Evolutionary conservation across 2,113 vertebrate species (phyloP).

Genomic region (Calidris pygmaea): DNA sequence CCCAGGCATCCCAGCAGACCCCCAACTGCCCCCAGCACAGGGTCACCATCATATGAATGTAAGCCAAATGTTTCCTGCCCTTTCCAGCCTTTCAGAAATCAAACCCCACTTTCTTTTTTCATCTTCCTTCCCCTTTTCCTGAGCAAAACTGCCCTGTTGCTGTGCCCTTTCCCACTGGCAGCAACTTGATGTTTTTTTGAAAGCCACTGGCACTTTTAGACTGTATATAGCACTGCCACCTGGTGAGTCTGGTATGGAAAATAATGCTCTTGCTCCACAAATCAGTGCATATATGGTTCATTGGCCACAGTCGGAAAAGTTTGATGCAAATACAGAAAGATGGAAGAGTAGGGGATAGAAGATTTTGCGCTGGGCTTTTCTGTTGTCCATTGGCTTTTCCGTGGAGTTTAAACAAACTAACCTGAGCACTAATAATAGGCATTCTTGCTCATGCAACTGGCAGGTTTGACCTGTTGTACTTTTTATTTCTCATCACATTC

Average conservation of each 20-base stretch:
- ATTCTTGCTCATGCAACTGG: not conserved
- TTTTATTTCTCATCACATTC: not conserved
- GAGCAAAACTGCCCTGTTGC: not conserved
- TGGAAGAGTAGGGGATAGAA: not conserved
- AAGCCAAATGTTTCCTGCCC: not conserved
- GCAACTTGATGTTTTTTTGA: not conserved
- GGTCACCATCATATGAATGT: not conserved
- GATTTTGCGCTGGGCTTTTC: not conserved
- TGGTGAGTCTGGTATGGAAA: not conserved
- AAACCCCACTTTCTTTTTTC: rapidly evolving
- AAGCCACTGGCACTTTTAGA: not conserved
- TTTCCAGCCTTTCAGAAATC: not conserved
- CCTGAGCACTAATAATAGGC: not conserved
- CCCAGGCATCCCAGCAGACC: not conserved
- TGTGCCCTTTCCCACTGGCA: not conserved
- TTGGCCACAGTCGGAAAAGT: not conserved
- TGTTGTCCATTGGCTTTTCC: not conserved
- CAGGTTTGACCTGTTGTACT: not conserved
- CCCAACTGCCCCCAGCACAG: not conserved
- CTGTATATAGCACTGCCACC: not conserved
- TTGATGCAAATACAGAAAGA: not conserved
- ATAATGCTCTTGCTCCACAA: not conserved
- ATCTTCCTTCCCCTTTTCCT: not conserved
- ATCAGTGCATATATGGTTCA: not conserved
- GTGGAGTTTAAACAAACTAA: not conserved